Evolutionary conservation across 92 coral and sea anemone genomes (phyloP).

Genomic region (Bergia sp.): DNA sequence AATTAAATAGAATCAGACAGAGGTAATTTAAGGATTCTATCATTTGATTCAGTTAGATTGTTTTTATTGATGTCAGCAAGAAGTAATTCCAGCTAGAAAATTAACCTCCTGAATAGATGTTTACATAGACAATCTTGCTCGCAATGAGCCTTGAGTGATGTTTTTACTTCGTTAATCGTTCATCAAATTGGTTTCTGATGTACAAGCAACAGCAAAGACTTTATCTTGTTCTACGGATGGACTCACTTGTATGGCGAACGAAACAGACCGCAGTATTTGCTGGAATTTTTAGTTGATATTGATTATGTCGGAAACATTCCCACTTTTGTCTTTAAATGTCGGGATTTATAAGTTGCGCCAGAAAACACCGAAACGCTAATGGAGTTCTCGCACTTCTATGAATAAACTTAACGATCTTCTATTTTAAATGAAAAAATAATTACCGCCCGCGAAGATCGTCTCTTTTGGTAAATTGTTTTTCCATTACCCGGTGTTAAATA

Average conservation of each 20-base stretch:
- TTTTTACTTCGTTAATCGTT: conserved; percentile 2
- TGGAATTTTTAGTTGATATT: neutral
- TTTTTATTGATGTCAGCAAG: neutral
- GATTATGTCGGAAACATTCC: neutral
- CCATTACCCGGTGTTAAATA: neutral
- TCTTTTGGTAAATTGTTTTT: neutral
- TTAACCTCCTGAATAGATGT: neutral
- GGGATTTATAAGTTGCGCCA: neutral
- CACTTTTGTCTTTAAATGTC: neutral
- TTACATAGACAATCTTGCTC: conserved; percentile 3
- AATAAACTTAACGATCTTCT: neutral
- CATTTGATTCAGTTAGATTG: neutral
- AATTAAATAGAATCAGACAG: neutral
- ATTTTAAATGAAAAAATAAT: neutral
- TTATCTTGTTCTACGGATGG: neutral
- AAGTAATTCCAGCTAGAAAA: neutral
- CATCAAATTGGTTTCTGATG: neutral
- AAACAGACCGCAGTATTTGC: neutral
- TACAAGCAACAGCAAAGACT: neutral
- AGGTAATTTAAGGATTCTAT: neutral
- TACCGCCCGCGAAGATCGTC: conserved; percentile 16
- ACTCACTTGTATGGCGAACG: neutral
- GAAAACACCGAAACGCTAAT: neutral
- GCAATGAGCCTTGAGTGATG: conserved; percentile 8
- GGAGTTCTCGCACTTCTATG: neutral